A percentile compares a stretch with the other conserved stretches of the same genome.
phyloP scores from a whole-genome alignment of 2,888 invertebrate species.

The Hedya salicella region DNA sequence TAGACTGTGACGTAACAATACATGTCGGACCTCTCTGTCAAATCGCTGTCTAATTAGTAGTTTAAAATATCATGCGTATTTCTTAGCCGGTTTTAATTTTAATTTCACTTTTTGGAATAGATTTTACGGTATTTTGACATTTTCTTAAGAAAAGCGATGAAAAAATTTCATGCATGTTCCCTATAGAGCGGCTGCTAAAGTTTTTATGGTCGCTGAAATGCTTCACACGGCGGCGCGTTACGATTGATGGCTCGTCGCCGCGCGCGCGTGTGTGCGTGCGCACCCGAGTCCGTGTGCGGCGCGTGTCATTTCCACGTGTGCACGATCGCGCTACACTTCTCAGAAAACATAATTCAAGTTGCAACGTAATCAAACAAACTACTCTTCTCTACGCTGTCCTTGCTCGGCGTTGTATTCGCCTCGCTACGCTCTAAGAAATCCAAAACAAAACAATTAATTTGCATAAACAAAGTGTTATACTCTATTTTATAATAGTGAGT shows the following conservation, averaged over 20 bases:
- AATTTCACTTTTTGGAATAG: too few species aligned
- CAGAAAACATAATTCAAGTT: background rate
- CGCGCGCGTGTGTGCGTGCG: background rate
- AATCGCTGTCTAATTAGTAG: too few species aligned
- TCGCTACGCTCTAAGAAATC: background rate
- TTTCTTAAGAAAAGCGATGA: too few species aligned
- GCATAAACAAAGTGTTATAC: background rate
- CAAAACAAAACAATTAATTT: conserved; percentile 12
- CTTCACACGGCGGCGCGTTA: background rate
- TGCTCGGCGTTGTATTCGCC: background rate
- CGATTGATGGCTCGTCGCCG: background rate
- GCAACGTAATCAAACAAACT: background rate
- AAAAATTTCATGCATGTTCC: background rate
- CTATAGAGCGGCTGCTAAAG: background rate
- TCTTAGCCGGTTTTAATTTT: too few species aligned
- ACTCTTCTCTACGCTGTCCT: background rate
- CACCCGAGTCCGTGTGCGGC: background rate
- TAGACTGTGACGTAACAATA: too few species aligned
- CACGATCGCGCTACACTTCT: background rate
- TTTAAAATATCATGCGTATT: too few species aligned
- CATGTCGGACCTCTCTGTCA: too few species aligned
- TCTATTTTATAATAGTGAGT: background rate
- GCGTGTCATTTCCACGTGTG: background rate
- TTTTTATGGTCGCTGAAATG: conserved; percentile 10
- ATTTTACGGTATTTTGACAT: too few species aligned